Base-by-base conservation (phyloP, 2,888 invertebrate species). In the Ennomos fuscantarius region DNA sequence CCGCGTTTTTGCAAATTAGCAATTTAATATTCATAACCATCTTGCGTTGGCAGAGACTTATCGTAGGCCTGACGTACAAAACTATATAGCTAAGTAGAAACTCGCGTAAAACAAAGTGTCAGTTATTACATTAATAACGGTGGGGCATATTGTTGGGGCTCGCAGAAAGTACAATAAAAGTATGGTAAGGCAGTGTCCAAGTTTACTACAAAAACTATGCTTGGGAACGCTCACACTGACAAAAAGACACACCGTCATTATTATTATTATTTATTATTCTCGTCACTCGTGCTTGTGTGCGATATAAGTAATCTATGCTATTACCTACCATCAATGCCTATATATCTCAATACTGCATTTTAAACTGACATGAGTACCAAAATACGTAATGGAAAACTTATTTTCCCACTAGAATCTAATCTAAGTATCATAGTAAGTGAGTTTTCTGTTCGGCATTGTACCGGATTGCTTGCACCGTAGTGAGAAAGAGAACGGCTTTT, bases 41-140 rank as follows among this genome's bases (percentile, higher is more conserved):
- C 66, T 66, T 64, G 58, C 54, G 48, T 47, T 55, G 58, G 36
- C 52, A 58, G 61, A 59, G 58, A 65, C 61, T 66, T 66, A 66
- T 60, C 57, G 50, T 57, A 69, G 68, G 65, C 65, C 65, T 51
- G 62, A 67, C 66, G 41, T 73, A 78, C 80, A 75, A 61, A 81
- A 82, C 81, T 86, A 85, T 86, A 85, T 82, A 86, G 81, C 69
- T 77, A 84, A 88, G 86, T 86, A 79, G 75, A 74, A 85, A 86
- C 82, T 86, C 82, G 76, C 87, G 86, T 90, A 87, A 87, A 90
- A 88, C 86, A 89, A 90, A 89, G 88, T 88, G 90, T 88, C 88
- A 81, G 89, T 87, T 91, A 90, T 89, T 87, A 88, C 86, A 89
- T 90, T 91, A 89, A 90, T 90, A 89, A 89, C 82, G 82, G 77